A percentile compares a stretch with the other conserved stretches of the same genome.
Conservation (phyloP, 2,113 vertebrate genomes). For the Delphinus delphis region DNA sequence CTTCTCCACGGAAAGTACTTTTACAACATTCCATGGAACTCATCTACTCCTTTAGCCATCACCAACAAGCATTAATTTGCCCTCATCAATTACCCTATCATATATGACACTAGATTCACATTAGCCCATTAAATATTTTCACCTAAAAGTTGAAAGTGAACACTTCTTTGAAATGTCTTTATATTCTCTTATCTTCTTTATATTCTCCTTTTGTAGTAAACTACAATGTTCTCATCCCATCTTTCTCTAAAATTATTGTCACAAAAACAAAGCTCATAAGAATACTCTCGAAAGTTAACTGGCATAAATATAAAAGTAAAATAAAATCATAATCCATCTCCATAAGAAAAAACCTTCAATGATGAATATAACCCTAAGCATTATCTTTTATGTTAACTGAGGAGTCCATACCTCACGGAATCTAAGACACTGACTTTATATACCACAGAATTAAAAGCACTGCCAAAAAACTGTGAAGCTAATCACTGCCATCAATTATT, state of each 20-base stretch:
- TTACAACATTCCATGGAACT: not conserved
- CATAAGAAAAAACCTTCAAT: not conserved
- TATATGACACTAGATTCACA: not conserved
- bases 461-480: not conserved
- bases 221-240: not conserved
- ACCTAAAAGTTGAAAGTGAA: conserved; percentile 7
- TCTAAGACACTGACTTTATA: not conserved
- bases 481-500: not conserved
- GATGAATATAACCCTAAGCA: not conserved
- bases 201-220: not conserved
- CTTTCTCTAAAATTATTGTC: conserved; percentile 19
- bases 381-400: not conserved
- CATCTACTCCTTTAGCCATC: not conserved
- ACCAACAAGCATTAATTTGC: not conserved
- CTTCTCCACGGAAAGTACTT: conserved; percentile 24
- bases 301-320: conserved; percentile 23
- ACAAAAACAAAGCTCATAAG: not conserved
- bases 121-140: not conserved
- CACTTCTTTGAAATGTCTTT: not conserved
- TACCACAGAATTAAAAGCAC: not conserved
- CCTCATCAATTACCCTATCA: not conserved
- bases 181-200: not conserved
- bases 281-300: not conserved
- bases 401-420: not conserved
- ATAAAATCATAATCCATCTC: not conserved